phyloP scores from a whole-genome alignment of 2,888 invertebrate species.

The Heliothis peltigera region DNA sequence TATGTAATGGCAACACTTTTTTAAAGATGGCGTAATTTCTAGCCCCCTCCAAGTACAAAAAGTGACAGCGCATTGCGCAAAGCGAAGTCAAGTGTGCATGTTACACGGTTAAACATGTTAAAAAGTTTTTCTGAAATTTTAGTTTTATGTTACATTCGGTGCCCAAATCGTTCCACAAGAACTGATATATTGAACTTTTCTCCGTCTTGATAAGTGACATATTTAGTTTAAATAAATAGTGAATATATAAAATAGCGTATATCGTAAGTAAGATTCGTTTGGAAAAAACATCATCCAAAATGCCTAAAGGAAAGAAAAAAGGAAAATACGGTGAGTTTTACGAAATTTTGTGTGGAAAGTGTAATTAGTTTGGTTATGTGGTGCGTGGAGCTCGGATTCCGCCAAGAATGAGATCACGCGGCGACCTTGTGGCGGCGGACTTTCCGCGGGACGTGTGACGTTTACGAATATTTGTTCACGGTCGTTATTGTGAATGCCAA shows the following conservation, averaged over 20 bases:
- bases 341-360: conserved; percentile 28
- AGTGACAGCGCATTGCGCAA: conserved; percentile 86
- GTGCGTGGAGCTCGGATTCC: conserved; percentile 69
- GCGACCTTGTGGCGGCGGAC: conserved; percentile 84
- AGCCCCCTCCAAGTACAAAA: conserved; percentile 64
- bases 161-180: conserved; percentile 92
- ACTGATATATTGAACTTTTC: conserved; percentile 93
- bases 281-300: conserved; percentile 81
- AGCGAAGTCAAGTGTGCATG: conserved; percentile 87
- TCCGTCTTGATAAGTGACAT: conserved; percentile 93
- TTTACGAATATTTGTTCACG: conserved; percentile 75
- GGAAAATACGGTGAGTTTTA: conserved; percentile 92
- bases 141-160: conserved; percentile 93
- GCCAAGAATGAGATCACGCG: conserved; percentile 86
- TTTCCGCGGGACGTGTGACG: conserved; percentile 79
- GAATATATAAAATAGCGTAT: conserved; percentile 89
- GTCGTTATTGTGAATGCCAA: conserved; percentile 65
- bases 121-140: conserved; percentile 93
- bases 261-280: conserved; percentile 76
- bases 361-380: conserved; percentile 43
- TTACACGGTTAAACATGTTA: conserved; percentile 92
- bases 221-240: conserved; percentile 84
- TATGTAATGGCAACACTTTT: conserved; percentile 65
- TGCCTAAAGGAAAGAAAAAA: conserved; percentile 95
- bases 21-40: conserved; percentile 77